Percentiles rank a stretch among this genome's conserved stretches.
Evolutionary conservation across 2,888 invertebrate species (phyloP).

Genomic region (Dasypolia templi): DNA sequence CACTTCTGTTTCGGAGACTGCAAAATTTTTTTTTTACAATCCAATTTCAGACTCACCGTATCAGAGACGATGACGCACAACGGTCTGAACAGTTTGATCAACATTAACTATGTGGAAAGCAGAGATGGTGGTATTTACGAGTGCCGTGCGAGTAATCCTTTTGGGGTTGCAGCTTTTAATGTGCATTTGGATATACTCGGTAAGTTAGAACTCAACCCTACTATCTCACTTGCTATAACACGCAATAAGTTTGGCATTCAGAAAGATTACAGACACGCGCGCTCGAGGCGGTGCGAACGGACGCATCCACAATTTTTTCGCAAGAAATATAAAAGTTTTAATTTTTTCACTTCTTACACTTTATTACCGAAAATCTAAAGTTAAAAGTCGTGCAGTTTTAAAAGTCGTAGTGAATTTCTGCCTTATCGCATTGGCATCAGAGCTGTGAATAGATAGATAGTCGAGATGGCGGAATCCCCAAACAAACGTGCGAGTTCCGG

Average conservation of each 20-base stretch:
- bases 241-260: neutral
- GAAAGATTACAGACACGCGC: no score
- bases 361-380: no score
- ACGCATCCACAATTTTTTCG: no score
- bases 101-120: conserved; percentile 83
- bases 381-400: no score
- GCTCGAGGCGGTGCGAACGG: no score
- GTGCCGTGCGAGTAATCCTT: conserved; percentile 87
- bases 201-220: conserved; percentile 60
- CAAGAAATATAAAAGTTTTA: no score
- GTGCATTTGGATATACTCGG: conserved; percentile 84
- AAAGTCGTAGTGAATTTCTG: no score
- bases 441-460: no score
- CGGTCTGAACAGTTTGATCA: conserved; percentile 83
- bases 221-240: neutral
- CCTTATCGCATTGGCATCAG: no score
- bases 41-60: conserved; percentile 81
- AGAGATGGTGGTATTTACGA: conserved; percentile 86
- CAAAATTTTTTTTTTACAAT: neutral
- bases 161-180: conserved; percentile 82
- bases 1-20: neutral
- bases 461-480: no score
- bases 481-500: no score
- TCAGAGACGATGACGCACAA: conserved; percentile 81
- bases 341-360: no score